A percentile compares a stretch with the other conserved stretches of the same genome.
These are phyloP conservation scores for Chromoteleia sp. DNA, from an alignment of 2,888 invertebrate species.

Conservation along the genomic window DNA sequence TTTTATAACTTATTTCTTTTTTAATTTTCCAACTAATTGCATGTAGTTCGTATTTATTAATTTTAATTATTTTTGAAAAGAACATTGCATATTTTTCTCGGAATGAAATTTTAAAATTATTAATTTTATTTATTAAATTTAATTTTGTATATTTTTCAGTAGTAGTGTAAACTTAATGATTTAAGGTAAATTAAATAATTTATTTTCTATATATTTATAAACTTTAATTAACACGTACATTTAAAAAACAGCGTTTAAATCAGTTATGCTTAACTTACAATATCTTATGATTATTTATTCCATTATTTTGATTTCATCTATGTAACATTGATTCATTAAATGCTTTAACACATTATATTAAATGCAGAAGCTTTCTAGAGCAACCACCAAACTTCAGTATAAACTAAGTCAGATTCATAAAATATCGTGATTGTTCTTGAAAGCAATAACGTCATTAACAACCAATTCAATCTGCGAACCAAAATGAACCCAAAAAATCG, in stretches of 20 bases:
- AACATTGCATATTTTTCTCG: too few species aligned
- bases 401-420: neutral
- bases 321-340: neutral
- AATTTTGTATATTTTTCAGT: too few species aligned
- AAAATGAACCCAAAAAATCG: neutral
- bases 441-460: neutral
- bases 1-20: too few species aligned
- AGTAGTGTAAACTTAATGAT: too few species aligned
- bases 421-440: neutral
- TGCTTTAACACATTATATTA: neutral
- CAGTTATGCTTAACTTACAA: constrained; percentile 3
- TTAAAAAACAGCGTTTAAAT: constrained; percentile 7
- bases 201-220: neutral
- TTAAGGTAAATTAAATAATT: neutral
- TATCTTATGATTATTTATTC: neutral
- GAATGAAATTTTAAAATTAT: too few species aligned
- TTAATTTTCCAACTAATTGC: too few species aligned
- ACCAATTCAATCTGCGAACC: constrained; percentile 1
- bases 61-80: too few species aligned
- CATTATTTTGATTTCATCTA: neutral
- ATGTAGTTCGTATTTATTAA: too few species aligned
- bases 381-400: neutral
- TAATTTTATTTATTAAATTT: too few species aligned
- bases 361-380: constrained; percentile 1
- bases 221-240: constrained; percentile 5